Evolutionary conservation across 2,888 invertebrate genomes (phyloP).

Genomic region (Hydrotaea cyrtoneurina): DNA sequence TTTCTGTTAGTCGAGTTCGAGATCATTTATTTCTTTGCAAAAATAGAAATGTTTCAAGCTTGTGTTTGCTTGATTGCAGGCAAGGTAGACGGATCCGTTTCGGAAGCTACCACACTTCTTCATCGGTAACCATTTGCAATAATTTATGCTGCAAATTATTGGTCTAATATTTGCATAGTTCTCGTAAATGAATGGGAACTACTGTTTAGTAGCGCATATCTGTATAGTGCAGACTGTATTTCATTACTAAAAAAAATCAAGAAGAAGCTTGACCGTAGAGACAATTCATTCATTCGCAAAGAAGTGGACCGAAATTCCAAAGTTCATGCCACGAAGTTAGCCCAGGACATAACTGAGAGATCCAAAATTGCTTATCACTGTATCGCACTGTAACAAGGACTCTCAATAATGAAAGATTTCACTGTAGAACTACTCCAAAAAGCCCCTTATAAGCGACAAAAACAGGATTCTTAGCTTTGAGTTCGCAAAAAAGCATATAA

Average conservation of each 20-base stretch:
- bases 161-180: too few relatives aligned
- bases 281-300: constrained; percentile 41
- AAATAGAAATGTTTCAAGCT: too few relatives aligned
- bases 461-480: constrained; percentile 54
- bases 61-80: too few relatives aligned
- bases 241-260: constrained; percentile 31
- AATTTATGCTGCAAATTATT: too few relatives aligned
- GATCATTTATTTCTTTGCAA: too few relatives aligned
- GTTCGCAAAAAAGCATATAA: constrained; percentile 61
- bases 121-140: too few relatives aligned
- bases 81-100: too few relatives aligned
- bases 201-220: too few relatives aligned
- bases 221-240: background rate
- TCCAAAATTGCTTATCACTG: constrained; percentile 8
- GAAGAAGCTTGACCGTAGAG: constrained; percentile 38
- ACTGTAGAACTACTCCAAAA: constrained; percentile 44
- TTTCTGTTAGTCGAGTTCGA: too few relatives aligned
- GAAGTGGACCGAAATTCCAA: constrained; percentile 30
- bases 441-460: constrained; percentile 62
- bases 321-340: constrained; percentile 20
- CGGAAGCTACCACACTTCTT: too few relatives aligned
- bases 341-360: constrained; percentile 22
- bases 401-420: constrained; percentile 27
- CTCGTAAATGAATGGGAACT: too few relatives aligned
- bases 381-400: background rate